These are phyloP conservation scores for Adrianichthys oophorus DNA, from an alignment of 2,797 vertebrate species.

Conservation along the genomic window DNA sequence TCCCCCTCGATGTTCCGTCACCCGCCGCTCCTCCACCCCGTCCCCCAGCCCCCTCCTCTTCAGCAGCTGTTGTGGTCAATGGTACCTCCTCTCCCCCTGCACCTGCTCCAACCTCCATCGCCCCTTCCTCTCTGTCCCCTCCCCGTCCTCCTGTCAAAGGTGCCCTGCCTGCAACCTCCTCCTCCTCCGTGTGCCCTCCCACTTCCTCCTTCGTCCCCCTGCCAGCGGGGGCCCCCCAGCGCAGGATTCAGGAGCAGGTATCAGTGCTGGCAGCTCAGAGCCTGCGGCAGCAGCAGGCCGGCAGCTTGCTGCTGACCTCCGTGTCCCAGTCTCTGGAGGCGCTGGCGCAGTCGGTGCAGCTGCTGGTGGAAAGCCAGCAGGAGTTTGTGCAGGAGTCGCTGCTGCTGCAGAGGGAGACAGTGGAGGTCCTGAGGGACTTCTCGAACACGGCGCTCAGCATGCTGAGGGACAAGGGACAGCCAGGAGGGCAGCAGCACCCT, in stretches of 20 bases:
- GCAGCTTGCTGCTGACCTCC: slow-evolving; percentile 68
- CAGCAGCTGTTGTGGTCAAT: slow-evolving; percentile 2
- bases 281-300: slow-evolving; percentile 78
- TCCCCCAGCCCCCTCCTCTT: slow-evolving; percentile 10
- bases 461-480: slow-evolving; percentile 71
- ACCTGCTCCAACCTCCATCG: slow-evolving; percentile 1
- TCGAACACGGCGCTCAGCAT: slow-evolving; percentile 71
- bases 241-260: slow-evolving; percentile 45
- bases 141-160: background rate
- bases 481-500: background rate
- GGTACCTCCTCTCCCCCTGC: slow-evolving; percentile 9
- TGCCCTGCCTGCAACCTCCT: background rate
- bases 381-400: slow-evolving; percentile 79
- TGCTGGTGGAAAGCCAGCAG: slow-evolving; percentile 79
- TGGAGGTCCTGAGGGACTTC: slow-evolving; percentile 77
- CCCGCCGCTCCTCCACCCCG: slow-evolving; percentile 7
- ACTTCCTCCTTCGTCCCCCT: slow-evolving; percentile 14
- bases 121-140: slow-evolving; percentile 5
- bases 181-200: background rate
- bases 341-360: slow-evolving; percentile 76
- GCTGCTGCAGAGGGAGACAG: slow-evolving; percentile 75
- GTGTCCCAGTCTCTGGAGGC: slow-evolving; percentile 77
- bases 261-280: slow-evolving; percentile 70
- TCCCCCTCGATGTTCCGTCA: slow-evolving; percentile 3
- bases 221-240: slow-evolving; percentile 10